Conservation (phyloP, 2,888 invertebrate genomes). For the Galerucella calmariensis region DNA sequence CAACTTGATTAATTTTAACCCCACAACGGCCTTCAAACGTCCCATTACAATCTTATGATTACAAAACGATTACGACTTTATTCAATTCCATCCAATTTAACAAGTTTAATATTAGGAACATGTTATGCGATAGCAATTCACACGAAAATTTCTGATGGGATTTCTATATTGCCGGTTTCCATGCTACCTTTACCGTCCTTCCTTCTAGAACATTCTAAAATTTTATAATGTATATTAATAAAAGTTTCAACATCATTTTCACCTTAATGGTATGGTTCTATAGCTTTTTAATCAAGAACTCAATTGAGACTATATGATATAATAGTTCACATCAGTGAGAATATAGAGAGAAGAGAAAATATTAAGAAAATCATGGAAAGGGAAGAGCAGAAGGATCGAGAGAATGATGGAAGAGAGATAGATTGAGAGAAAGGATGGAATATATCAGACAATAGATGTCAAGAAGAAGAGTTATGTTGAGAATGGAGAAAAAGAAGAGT, state of each 20-base stretch:
- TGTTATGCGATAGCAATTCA: conserved; percentile 47
- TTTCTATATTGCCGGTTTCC: conserved; percentile 38
- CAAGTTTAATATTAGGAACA: conserved; percentile 46
- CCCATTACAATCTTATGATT: conserved; percentile 30
- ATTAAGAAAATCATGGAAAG: no score
- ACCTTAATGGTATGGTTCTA: background rate
- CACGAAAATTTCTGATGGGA: conserved; percentile 43
- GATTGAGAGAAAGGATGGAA: no score
- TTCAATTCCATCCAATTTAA: conserved; percentile 47
- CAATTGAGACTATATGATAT: background rate
- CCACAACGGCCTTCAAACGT: background rate
- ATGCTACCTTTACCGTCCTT: conserved; percentile 32
- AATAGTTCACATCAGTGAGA: no score
- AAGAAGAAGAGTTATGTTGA: no score
- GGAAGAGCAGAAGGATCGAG: no score
- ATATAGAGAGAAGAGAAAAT: no score
- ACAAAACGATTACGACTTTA: conserved; percentile 30
- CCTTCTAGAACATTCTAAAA: background rate
- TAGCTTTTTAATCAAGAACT: background rate
- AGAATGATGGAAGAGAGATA: no score
- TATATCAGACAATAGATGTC: no score
- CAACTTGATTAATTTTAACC: background rate
- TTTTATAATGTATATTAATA: background rate
- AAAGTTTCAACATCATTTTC: background rate
- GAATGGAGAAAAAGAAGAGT: no score